Base-by-base conservation (phyloP, 2,113 vertebrate genomes). In the Mus spicilegus region DNA sequence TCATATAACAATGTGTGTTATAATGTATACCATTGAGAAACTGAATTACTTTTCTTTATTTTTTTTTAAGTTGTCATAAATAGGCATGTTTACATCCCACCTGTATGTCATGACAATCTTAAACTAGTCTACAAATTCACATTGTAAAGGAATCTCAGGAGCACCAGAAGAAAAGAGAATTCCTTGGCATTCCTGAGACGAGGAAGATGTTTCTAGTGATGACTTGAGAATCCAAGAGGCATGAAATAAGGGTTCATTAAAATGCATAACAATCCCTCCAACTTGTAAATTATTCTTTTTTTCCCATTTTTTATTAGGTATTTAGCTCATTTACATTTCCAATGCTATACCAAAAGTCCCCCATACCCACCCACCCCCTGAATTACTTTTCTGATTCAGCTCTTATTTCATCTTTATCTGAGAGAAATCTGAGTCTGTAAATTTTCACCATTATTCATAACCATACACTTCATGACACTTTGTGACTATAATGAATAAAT, bases 111-210 rank as follows among this genome's bases (percentile, higher is more conserved):
- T 1, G 0, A 65, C 70, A 88, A 88, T 39, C 80, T 46, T 51
- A n/a, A 24, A 69, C 87, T 39, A 70, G 20, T 65, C 17, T 51
- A 13, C 93, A 61, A 73, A 78, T 58, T 76, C 36, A 9, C 22
- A 30, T 88, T 49, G 24, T 73, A 89, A 75, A 54, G 5, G 93
- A 91, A 72, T 7, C 5, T 30, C 63, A 28, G 92, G 92, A 81
- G 7, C 26, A n/a, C 11, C 54, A 77, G 73, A 85, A 84, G 46
- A 86, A 94, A 91, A 84, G 54, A 94, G 33, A 76, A 61, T 80
- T 97, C 14, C 11, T 75, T 91, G 93, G 30, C 65, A 39, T 88
- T 7, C 58, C 65, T 72, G 81, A 95, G 89, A 9, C 92, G 33
- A 16, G 14, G 10, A 91, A 73, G 17, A 6, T 94, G 30, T 94